Evolutionary conservation across 2,888 invertebrate genomes (phyloP), one percentile per base, ranked within the genome.

Genomic region (Meteorus cinctellus): DNA sequence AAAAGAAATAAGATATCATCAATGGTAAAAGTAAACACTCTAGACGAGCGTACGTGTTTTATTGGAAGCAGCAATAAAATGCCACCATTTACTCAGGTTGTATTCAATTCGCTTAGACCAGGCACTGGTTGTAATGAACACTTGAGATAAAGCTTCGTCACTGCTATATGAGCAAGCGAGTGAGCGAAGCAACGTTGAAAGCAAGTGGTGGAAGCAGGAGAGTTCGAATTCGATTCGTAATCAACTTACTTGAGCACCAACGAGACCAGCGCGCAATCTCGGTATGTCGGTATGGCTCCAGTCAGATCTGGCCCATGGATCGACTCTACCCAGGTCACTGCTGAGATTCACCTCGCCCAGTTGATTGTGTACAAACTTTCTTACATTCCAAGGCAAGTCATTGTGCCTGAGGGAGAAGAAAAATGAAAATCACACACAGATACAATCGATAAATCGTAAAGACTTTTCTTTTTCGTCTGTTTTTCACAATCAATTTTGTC

Each of bases 211-310:
- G 10, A 48, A 77, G 59, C 31, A 19, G 60, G 68, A 55, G 70
- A 59, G 36, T 27, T 67, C 60, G 62, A 59, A 65, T 76, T 72
- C 36, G 69, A 63, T 72, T 66, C 59, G 70, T 76, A 73, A 65
- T 67, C 29, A 67, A 83, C 84, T 87, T 79, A 92, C 92, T 92
- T 97, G 97, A 81, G 97, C 97, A 78, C 97, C 97, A 76, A 98
- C 93, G 87, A 94, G 93, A 77, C 97, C 97, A 83, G 94, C 92
- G 84, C 94, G 92, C 84, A 97, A 92, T 86, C 97, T 92, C 77
- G 96, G 95, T 84, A 98, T 95, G 90, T 98, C 97, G 34, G 97
- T 98, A 89, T 98, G 97, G 84, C 96, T 96, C 96, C 96, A 97
- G 90, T 94, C 94, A 89, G 95, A 95, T 84, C 93, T 92, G 82